Percentiles rank a stretch among this genome's conserved stretches.
phyloP scores from a whole-genome alignment of 2,797 vertebrate species.

The Florisuga fusca region DNA sequence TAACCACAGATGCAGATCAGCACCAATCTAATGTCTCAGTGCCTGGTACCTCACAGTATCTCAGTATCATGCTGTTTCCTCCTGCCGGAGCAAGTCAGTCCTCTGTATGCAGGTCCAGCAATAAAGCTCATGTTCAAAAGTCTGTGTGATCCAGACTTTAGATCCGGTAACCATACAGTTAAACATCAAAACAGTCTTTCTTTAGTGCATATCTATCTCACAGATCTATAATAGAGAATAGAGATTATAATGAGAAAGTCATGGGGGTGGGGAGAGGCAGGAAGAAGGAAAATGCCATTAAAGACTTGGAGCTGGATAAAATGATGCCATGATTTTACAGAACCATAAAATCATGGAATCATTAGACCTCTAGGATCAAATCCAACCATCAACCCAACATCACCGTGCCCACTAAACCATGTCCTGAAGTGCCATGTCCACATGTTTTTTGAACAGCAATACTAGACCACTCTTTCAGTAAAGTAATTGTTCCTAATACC shows the following conservation, averaged over 20 bases:
- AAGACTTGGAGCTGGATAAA: background rate
- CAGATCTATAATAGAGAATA: background rate
- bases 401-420: too few species aligned
- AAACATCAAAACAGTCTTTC: background rate
- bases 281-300: background rate
- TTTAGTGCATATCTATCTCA: background rate
- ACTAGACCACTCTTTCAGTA: too few species aligned
- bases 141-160: background rate
- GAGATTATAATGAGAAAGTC: background rate
- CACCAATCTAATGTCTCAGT: background rate
- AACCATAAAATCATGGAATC: too few species aligned
- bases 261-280: too few species aligned
- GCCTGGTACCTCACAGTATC: background rate
- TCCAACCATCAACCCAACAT: too few species aligned
- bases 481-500: too few species aligned
- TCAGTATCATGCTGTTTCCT: background rate
- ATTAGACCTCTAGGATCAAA: too few species aligned
- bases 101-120: background rate
- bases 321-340: background rate
- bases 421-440: too few species aligned
- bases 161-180: background rate
- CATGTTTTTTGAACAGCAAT: too few species aligned
- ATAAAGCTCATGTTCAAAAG: background rate
- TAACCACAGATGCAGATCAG: background rate
- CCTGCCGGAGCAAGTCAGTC: rapidly evolving